Evolutionary conservation across 2,797 vertebrate species (phyloP).

Genomic region (Epinephelus coioides): DNA sequence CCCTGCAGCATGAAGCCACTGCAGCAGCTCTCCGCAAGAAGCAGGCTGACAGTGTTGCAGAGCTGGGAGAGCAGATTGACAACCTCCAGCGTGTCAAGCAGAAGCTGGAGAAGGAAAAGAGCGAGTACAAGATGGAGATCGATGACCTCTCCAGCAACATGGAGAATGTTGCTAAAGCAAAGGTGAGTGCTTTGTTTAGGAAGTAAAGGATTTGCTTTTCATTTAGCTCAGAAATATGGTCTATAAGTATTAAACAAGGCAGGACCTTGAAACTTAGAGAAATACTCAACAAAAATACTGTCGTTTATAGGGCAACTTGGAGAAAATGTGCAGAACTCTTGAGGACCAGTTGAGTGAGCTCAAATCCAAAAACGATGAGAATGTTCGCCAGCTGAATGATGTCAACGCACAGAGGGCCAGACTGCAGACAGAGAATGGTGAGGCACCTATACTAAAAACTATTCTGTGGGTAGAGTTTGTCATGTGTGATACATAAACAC

Average conservation of each 20-base stretch:
- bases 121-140: conserved; percentile 91
- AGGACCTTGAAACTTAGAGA: too few species aligned
- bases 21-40: conserved; percentile 86
- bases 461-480: too few species aligned
- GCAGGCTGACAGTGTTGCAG: conserved; percentile 88
- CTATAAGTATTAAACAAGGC: too few species aligned
- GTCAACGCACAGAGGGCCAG: conserved; percentile 86
- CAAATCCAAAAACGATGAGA: conserved; percentile 90
- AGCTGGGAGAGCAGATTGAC: conserved; percentile 80
- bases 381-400: conserved; percentile 89
- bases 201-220: too few species aligned
- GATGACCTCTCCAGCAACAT: conserved; percentile 89
- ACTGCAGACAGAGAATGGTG: conserved; percentile 90
- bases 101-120: conserved; percentile 92
- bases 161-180: conserved; percentile 87
- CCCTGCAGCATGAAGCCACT: conserved; percentile 59
- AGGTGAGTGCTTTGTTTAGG: conserved; percentile 8
- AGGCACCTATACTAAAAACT: background rate
- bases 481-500: too few species aligned
- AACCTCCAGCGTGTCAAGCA: conserved; percentile 92
- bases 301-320: conserved; percentile 86
- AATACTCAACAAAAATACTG: too few species aligned
- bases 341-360: conserved; percentile 91
- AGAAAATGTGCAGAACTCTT: conserved; percentile 89
- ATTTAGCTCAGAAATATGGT: too few species aligned